phyloP scores from a whole-genome alignment of 2,113 vertebrate species.

The Pachycephala philippinensis region DNA sequence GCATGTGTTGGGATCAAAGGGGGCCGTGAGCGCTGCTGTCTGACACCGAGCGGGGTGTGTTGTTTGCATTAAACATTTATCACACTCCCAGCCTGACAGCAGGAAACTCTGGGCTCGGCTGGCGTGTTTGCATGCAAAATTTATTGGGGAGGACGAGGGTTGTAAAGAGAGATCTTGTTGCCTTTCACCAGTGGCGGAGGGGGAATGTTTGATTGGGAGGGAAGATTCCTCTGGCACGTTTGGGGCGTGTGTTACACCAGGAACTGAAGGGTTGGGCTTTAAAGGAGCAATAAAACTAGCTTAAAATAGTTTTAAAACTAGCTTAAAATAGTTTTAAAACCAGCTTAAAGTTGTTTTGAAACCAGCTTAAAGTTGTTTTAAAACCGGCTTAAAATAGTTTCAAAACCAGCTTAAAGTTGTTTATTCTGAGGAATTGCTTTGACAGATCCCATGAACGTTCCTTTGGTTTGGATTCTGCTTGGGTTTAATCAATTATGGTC shows the following conservation, averaged over 20 bases:
- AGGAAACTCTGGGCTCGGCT: slow-evolving; percentile 86
- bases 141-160: slow-evolving; percentile 88
- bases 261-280: not conserved
- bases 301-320: not conserved
- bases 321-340: not conserved
- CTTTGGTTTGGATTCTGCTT: not conserved
- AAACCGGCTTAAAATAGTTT: not conserved
- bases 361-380: not conserved
- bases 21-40: slow-evolving; percentile 83
- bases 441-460: rapidly evolving
- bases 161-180: slow-evolving; percentile 87
- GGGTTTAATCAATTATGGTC: not conserved
- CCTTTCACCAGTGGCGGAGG: slow-evolving; percentile 85
- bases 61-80: slow-evolving; percentile 99
- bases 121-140: slow-evolving; percentile 96
- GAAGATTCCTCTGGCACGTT: not conserved
- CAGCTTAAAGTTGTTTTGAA: not conserved
- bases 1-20: slow-evolving; percentile 91
- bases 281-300: not conserved
- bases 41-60: slow-evolving; percentile 89
- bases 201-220: slow-evolving; percentile 79
- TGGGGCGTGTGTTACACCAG: not conserved
- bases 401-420: not conserved
- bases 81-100: slow-evolving; percentile 91
- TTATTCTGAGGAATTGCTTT: not conserved